phyloP scores from a whole-genome alignment of 2,797 vertebrate species.

The Sebastes minor region DNA sequence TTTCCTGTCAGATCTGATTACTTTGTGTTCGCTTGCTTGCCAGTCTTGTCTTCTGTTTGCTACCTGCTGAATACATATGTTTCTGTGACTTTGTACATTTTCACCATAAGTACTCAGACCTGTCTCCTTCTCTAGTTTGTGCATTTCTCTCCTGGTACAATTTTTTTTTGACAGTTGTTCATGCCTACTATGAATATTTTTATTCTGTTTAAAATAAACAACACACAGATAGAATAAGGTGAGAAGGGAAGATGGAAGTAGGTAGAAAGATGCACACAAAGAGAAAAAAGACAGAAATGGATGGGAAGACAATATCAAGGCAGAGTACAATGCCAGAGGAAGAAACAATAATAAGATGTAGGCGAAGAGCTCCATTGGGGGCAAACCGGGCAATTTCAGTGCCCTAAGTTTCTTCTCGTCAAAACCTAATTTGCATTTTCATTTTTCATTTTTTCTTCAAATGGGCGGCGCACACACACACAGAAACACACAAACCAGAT shows the following conservation, averaged over 20 bases:
- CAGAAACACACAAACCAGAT: not conserved
- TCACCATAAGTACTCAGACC: not conserved
- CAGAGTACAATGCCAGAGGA: not conserved
- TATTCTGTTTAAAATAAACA: not conserved
- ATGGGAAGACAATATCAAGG: not conserved
- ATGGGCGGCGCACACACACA: not conserved
- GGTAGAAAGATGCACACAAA: not conserved
- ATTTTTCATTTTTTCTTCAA: not conserved
- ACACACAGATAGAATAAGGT: not conserved
- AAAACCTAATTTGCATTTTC: conserved; percentile 46
- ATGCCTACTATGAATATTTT: not conserved
- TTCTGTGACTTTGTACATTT: not conserved
- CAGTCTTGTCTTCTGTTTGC: not conserved
- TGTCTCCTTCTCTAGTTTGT: not conserved
- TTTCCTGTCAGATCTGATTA: not conserved
- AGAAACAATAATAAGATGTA: not conserved
- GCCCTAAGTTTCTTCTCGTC: conserved; percentile 18
- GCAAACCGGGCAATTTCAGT: not conserved
- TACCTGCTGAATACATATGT: not conserved
- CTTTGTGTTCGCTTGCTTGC: not conserved
- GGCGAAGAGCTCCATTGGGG: not conserved
- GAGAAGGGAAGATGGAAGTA: not conserved
- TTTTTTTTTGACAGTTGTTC: not conserved
- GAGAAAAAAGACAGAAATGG: not conserved
- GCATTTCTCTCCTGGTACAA: not conserved